Evolutionary conservation across 2,797 vertebrate genomes (phyloP), one percentile per base, ranked within the genome.

Genomic region (Holocentrus rufus): DNA sequence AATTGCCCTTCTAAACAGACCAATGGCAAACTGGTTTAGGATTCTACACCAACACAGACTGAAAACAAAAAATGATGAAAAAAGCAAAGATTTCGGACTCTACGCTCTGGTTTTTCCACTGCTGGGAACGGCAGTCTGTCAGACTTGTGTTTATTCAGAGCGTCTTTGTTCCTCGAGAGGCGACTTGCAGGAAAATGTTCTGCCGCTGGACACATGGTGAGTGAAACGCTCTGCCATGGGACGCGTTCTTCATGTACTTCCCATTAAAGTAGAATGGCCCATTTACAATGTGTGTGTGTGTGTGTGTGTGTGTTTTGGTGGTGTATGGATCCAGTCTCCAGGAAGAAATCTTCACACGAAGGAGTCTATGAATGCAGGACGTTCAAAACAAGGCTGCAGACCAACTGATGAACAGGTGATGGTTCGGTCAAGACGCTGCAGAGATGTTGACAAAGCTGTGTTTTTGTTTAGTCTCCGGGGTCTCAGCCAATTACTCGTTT

Each of bases 191-290:
- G 31, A 34, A 39, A 39, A 39, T 10, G 36, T 10, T 39, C 36
- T 14, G 23, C 14, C 53, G 30, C 27, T 27, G 31, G 61, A 49
- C 72, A 64, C 54, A 13, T 36, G 68, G 57, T 13, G 69, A 52
- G 44, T 34, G 10, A 63, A 39, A 49, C 2, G 50, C 70, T 75
- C 64, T 72, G 36, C 57, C 67, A 69, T 71, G 55, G 67, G 79
- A 77, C 46, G 17, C 17, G 44, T n/a, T 67, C 62, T 54, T 67
- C 18, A 22, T 18, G 11, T 18, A 60, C 52, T 30, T 66, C 56
- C 20, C 10, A 20, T 57, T 7, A 30, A 57, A 34, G 30, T 53
- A 53, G 63, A 44, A 15, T 52, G 3, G 36, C 57, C 53, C 54
- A 67, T 31, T 15, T 25, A 23, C 59, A 61, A 57, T 34, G 10